phyloP scores from a whole-genome alignment of 2,797 vertebrate species.

The Oreochromis grahami region DNA sequence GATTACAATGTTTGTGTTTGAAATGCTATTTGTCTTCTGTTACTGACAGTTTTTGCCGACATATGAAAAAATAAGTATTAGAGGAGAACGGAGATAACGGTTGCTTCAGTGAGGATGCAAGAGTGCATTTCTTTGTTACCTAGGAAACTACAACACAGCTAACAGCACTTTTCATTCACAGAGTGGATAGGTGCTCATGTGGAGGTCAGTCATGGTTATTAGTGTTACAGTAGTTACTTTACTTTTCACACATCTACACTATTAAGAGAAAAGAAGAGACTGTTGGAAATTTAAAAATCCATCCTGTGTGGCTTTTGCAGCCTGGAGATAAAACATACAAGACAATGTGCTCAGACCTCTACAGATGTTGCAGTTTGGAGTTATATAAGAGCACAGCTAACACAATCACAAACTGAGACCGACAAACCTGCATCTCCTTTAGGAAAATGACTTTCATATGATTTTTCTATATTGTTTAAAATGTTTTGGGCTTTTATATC shows the following conservation, averaged over 20 bases:
- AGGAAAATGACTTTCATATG: not conserved
- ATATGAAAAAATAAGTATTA: not conserved
- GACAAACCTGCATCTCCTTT: not conserved
- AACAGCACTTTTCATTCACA: not conserved
- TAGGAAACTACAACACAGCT: constrained; percentile 29
- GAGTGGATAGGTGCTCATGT: not conserved
- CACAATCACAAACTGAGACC: not conserved
- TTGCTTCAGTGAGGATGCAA: not conserved
- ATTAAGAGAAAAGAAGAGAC: not conserved
- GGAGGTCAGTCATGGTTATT: constrained; percentile 24
- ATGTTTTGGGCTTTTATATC: not conserved
- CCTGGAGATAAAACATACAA: not conserved
- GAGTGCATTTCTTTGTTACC: constrained; percentile 34
- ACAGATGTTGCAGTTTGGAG: not conserved
- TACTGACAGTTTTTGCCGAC: not conserved
- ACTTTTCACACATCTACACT: not conserved
- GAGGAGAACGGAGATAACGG: not conserved
- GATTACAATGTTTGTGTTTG: not conserved
- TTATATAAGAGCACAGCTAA: not conserved
- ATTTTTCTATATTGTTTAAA: not conserved
- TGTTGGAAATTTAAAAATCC: not conserved
- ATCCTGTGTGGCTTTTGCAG: not conserved
- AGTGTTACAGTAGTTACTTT: constrained; percentile 30
- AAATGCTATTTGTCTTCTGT: not conserved
- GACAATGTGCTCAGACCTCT: not conserved